These are phyloP conservation scores for Sipha flava DNA, from an alignment of 1,140 invertebrate genomes.

Conservation along the genomic window DNA sequence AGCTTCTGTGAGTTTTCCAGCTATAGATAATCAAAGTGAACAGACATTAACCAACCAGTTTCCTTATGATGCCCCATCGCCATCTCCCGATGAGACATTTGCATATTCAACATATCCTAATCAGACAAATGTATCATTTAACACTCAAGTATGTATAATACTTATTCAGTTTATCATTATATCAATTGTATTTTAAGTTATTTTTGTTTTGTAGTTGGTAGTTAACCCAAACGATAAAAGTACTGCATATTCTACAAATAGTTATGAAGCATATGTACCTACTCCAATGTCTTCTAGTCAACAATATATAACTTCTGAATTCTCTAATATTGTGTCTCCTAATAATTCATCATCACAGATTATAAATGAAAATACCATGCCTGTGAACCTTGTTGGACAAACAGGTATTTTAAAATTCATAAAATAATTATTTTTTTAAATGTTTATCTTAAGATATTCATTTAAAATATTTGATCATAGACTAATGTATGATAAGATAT, in stretches of 20 bases:
- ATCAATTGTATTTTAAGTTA: not conserved
- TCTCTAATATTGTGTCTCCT: not conserved
- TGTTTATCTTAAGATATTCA: not conserved
- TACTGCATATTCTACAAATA: not conserved
- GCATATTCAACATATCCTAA: not conserved
- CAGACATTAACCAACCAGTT: not conserved
- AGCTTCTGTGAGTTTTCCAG: slow-evolving; percentile 8
- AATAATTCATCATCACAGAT: not conserved
- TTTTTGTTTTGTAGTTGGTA: not conserved
- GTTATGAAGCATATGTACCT: slow-evolving; percentile 22
- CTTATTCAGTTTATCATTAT: not conserved
- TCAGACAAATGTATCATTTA: not conserved
- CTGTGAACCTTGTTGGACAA: not conserved
- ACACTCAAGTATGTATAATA: not conserved
- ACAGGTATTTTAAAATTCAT: not conserved
- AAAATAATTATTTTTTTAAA: not conserved
- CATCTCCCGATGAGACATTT: slow-evolving; percentile 17
- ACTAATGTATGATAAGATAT: not conserved
- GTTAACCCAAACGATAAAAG: not conserved
- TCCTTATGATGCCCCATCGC: slow-evolving; percentile 27
- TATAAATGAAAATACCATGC: not conserved
- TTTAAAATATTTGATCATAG: too few species aligned
- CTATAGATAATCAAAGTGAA: not conserved
- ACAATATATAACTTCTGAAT: not conserved
- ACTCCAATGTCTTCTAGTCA: slow-evolving; percentile 26